phyloP scores from a whole-genome alignment of 2,113 vertebrate genomes.

The Albula glossodonta region DNA sequence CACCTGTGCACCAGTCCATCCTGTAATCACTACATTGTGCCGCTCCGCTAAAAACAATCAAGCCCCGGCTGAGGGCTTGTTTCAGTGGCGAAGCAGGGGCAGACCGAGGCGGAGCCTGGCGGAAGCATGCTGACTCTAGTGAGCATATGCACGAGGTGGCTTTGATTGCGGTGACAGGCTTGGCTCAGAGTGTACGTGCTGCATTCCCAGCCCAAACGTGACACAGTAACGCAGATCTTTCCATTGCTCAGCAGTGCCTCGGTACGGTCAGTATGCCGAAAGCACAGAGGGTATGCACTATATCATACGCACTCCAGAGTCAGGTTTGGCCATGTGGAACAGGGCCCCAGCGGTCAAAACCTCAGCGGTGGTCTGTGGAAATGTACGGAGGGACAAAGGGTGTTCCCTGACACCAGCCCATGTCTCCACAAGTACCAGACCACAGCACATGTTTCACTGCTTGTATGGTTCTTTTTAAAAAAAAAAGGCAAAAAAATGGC shows the following conservation, averaged over 20 bases:
- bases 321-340: neutral
- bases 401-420: conserved; percentile 49
- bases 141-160: neutral
- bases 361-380: conserved; percentile 23
- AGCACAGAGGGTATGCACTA: neutral
- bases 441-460: conserved; percentile 48
- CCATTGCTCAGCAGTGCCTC: neutral
- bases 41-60: conserved; percentile 56
- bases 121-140: conserved; percentile 24
- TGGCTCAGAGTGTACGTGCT: neutral
- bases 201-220: neutral
- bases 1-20: conserved; percentile 50
- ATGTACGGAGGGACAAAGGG: conserved; percentile 35
- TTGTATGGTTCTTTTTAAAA: conserved; percentile 57
- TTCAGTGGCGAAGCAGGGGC: conserved; percentile 28
- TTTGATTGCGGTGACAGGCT: neutral
- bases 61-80: conserved; percentile 17
- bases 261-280: neutral
- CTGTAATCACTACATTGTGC: conserved; percentile 59
- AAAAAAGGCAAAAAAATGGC: conserved; percentile 46
- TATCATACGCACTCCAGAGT: neutral
- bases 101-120: neutral
- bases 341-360: neutral
- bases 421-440: conserved; percentile 25
- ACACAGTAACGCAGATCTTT: neutral